A percentile compares a stretch with the other conserved stretches of the same genome.
Conservation (phyloP, 2,797 vertebrate species). For the Potorous gilbertii region DNA sequence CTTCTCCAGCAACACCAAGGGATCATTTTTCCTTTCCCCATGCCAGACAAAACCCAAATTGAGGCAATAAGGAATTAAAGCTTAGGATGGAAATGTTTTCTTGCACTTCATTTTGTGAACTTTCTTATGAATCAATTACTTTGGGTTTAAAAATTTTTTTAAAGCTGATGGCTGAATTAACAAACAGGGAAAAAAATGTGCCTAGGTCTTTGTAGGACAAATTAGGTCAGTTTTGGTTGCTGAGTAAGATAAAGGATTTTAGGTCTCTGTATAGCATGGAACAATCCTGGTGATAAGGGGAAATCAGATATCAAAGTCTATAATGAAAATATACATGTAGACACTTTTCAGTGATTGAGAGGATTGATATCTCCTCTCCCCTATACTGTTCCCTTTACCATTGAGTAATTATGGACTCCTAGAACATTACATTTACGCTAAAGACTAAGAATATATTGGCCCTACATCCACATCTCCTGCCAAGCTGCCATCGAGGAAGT, state of each 20-base stretch:
- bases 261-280: neutral
- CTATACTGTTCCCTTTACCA: neutral
- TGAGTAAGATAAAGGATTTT: neutral
- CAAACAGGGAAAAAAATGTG: neutral
- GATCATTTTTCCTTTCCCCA: neutral
- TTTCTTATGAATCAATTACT: conserved; percentile 26
- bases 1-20: conserved; percentile 3
- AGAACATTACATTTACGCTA: neutral
- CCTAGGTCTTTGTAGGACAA: neutral
- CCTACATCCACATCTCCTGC: neutral
- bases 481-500: neutral
- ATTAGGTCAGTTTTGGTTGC: neutral
- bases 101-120: conserved; percentile 37
- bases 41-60: neutral
- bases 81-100: conserved; percentile 20
- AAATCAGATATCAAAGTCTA: neutral
- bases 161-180: neutral
- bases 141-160: neutral
- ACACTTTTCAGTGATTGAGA: neutral
- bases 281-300: neutral
- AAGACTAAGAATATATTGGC: neutral
- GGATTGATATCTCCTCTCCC: neutral
- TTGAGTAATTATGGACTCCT: neutral
- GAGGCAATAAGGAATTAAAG: neutral
- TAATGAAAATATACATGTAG: neutral